Base-by-base conservation (phyloP, 2,797 vertebrate genomes). In the Falco berigora region DNA sequence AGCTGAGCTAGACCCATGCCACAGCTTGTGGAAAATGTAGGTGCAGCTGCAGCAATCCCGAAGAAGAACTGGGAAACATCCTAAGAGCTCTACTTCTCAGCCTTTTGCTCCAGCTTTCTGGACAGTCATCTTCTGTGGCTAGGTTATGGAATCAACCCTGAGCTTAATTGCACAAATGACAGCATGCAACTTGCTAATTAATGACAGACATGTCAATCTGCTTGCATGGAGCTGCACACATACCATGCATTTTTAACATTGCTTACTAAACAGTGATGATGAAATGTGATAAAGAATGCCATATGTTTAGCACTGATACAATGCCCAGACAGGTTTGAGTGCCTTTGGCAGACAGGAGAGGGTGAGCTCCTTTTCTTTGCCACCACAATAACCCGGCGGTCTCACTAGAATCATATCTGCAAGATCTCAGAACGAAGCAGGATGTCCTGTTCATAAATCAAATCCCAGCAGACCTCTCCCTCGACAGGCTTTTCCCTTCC, bases 371-470 rank as follows among this genome's bases (percentile, higher is more conserved):
- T 96, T 94, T 93, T 89, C 95, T 93, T 90, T 88, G 91, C 93
- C 91, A 92, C 92, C 92, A 94, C 92, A 92, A 96, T 95, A 88
- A 95, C 42, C 38, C 87, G 73, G 87, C 21, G 0, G 86, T 55
- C 77, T 96, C 81, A 19, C 86, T 89, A 83, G 94, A 96, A 94
- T 94, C 1, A 0, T 96, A 95, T 95, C 94, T 88, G 86, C 62
- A 59, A 74, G 87, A 96, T 96, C 92, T 95, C 55, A 7, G 94
- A 94, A 76, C 90, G 80, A 95, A 95, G 94, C 95, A 97, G 96
- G 94, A 97, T 95, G 85, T 94, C 96, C 97, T 96, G 95, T 94
- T 88, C 94, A 96, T 96, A 96, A 95, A 96, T 94, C 93, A 96
- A 97, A 91, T 89, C 94, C 88, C 96, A 95, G 81, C 83, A 95